Base-by-base conservation (phyloP, 2,888 invertebrate genomes). In the Epiblema foenella region DNA sequence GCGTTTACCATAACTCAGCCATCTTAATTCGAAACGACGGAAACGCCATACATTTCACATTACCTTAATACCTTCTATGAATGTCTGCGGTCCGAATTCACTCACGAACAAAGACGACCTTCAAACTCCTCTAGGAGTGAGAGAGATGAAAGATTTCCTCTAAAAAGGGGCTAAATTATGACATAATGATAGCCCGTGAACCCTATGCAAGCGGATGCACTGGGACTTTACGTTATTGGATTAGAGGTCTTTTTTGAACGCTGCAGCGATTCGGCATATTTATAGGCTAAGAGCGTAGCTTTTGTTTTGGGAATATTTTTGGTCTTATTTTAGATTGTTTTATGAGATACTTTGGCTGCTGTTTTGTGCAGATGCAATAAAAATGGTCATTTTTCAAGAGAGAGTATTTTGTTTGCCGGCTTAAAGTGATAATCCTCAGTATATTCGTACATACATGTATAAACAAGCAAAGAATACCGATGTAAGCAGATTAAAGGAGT, bases 91-190 rank as follows among this genome's bases (percentile, higher is more conserved):
- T 56, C 54, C 78, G 75, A 77, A 76, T 80, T 79, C 78, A 73
- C 76, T 76, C 77, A 75, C 80, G 79, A 83, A 89, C 87, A 87
- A 87, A 89, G 84, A 77, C 80, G 72, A 69, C 75, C 76, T 77
- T 74, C 80, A 81, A 78, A 78, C 76, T 79, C 82, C 77, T 77
- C 75, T 69, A 76, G 75, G 81, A 85, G 74, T 46, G 81, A 79
- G 81, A 80, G 81, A 78, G 82, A 81, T 42, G 54, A 52, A n/a
- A 33, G 46, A 71, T 63, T 72, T 74, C n/a, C 75, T 76, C 76
- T 77, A 84, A 84, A 82, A 82, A 85, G 87, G 89, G 89, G 85
- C 84, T 85, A 83, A 86, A 85, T 87, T 83, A 88, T 91, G 89
- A 90, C 88, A 90, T 88, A 88, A 89, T 85, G 81, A 84, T 83